Conservation (phyloP, 2,113 vertebrate species). For the Muscicapa adusta region DNA sequence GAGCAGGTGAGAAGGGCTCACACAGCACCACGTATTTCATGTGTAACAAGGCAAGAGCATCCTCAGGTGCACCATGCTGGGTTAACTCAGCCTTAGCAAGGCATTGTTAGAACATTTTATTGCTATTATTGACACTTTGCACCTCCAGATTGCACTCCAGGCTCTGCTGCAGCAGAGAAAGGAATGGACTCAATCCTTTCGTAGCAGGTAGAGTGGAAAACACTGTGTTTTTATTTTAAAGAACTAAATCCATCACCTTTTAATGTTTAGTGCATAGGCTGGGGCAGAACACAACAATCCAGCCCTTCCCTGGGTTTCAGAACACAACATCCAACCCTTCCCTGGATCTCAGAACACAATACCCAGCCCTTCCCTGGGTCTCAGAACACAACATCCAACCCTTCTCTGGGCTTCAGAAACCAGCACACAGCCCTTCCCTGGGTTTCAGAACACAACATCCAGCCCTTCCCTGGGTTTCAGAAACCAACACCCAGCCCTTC, state of each 20-base stretch:
- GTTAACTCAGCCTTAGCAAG: neutral
- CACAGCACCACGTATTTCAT: neutral
- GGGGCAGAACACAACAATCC: neutral
- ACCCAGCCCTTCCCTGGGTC: too few species aligned
- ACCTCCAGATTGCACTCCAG: neutral
- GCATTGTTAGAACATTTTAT: neutral
- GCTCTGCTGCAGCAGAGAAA: neutral
- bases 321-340: too few species aligned
- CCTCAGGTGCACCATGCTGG: neutral
- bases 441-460: too few species aligned
- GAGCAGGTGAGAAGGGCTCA: neutral
- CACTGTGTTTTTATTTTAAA: neutral
- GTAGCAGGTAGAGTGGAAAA: neutral
- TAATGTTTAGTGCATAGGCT: neutral
- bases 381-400: too few species aligned
- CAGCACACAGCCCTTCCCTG: too few species aligned
- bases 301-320: too few species aligned
- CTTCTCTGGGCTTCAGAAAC: too few species aligned
- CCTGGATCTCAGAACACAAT: too few species aligned
- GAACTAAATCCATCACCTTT: neutral
- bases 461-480: too few species aligned
- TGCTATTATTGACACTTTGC: neutral
- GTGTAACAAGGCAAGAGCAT: accelerated
- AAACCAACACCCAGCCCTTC: neutral
- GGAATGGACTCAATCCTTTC: neutral